Conservation (phyloP, 2,113 vertebrate genomes). For the Tapirus terrestris region DNA sequence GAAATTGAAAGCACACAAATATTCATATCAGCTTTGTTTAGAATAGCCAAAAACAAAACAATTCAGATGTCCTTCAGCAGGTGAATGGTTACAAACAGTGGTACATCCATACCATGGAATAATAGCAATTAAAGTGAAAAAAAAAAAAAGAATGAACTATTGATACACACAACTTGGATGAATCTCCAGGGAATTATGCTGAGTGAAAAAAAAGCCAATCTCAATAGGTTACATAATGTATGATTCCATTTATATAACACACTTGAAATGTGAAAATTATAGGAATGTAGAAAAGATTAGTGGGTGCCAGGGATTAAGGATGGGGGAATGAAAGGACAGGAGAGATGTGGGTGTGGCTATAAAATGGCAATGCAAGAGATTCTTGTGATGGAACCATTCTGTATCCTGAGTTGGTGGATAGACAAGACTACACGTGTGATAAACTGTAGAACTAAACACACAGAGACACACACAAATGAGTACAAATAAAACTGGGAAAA, state of each 20-base stretch:
- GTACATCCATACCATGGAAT: not conserved
- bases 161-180: not conserved
- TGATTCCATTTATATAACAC: not conserved
- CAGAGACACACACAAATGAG: not conserved
- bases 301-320: not conserved
- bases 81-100: not conserved
- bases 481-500: not conserved
- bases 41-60: not conserved
- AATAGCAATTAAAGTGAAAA: not conserved
- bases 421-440: not conserved
- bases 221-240: not conserved
- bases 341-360: not conserved
- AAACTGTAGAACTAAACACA: not conserved
- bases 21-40: not conserved
- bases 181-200: not conserved
- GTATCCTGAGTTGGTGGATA: not conserved
- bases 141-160: not conserved
- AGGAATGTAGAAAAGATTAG: not conserved
- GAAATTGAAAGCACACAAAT: not conserved
- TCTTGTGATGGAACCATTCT: not conserved
- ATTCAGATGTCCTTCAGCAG: not conserved
- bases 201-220: not conserved
- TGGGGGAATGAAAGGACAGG: not conserved
- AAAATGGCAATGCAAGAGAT: not conserved
- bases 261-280: not conserved